A percentile compares a stretch with the other conserved stretches of the same genome.
Conservation (phyloP, 2,113 vertebrate genomes). For the Phrynosoma platyrhinos region DNA sequence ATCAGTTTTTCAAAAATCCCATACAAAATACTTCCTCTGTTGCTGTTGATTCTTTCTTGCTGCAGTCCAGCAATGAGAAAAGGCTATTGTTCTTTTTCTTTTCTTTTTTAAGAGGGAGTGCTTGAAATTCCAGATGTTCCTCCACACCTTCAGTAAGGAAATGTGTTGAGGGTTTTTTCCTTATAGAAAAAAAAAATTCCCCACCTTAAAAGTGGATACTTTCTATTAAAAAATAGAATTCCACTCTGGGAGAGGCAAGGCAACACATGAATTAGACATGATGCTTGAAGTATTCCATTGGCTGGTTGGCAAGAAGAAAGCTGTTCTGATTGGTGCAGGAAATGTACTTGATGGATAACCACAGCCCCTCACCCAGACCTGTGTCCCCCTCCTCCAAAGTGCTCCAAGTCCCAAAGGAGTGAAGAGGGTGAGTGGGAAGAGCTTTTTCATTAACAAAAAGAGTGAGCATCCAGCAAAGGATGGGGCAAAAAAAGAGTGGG, state of each 20-base stretch:
- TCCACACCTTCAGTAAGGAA: slow-evolving; percentile 22
- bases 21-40: slow-evolving; percentile 30
- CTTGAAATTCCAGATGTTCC: slow-evolving; percentile 20
- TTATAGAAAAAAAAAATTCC: background rate
- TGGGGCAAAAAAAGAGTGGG: background rate
- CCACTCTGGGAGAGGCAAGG: slow-evolving; percentile 24
- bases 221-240: slow-evolving; percentile 41
- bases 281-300: slow-evolving; percentile 35
- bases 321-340: slow-evolving; percentile 18
- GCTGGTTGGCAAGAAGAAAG: background rate
- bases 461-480: slow-evolving; percentile 19
- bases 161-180: background rate
- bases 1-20: slow-evolving; percentile 36
- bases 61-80: background rate
- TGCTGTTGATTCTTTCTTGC: background rate
- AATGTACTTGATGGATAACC: background rate
- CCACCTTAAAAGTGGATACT: slow-evolving; percentile 31
- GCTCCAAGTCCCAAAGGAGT: slow-evolving; percentile 34
- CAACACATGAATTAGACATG: slow-evolving; percentile 37
- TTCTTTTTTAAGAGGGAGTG: background rate
- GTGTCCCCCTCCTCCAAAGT: slow-evolving; percentile 15
- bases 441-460: slow-evolving; percentile 41
- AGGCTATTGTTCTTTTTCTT: background rate
- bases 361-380: slow-evolving; percentile 21
- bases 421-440: slow-evolving; percentile 29